Evolutionary conservation across 2,113 vertebrate species (phyloP).

Genomic region (Lethenteron camtschaticum): DNA sequence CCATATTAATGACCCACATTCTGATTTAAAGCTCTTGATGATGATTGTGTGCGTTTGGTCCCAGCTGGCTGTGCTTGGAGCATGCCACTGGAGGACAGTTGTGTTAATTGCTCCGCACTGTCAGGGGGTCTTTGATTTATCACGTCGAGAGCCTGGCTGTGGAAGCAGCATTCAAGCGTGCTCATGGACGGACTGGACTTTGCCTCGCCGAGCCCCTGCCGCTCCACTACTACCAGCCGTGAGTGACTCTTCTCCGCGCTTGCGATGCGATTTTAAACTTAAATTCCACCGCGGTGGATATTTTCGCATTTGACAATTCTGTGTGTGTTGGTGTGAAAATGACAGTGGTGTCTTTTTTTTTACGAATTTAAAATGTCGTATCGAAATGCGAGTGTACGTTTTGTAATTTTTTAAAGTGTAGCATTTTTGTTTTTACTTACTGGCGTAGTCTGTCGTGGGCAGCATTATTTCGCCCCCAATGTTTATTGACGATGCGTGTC

Average conservation of each 20-base stretch:
- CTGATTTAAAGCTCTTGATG: conserved; percentile 98
- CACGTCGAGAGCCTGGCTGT: conserved; percentile 32
- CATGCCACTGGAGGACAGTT: conserved; percentile 36
- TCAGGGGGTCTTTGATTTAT: conserved; percentile 66
- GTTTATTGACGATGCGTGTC: too few relatives aligned
- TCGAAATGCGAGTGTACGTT: too few relatives aligned
- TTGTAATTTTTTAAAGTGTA: too few relatives aligned
- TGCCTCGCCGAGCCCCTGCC: conserved; percentile 84
- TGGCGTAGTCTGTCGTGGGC: too few relatives aligned
- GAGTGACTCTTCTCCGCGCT: conserved; percentile 56
- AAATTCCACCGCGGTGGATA: too few relatives aligned
- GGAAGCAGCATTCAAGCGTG: conserved; percentile 61
- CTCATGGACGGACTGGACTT: conserved; percentile 99
- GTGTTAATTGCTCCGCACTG: conserved; percentile 61
- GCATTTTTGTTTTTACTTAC: too few relatives aligned
- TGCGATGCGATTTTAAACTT: conserved; percentile 9
- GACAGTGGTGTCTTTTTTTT: too few relatives aligned
- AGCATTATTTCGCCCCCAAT: too few relatives aligned
- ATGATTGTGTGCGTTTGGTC: conserved; percentile 71
- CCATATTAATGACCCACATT: conserved; percentile 96
- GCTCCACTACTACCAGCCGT: conserved; percentile 98
- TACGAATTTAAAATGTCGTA: too few relatives aligned
- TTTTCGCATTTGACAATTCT: too few relatives aligned
- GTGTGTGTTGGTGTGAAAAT: too few relatives aligned
- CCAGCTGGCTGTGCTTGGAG: conserved; percentile 54